phyloP scores from a whole-genome alignment of 2,797 vertebrate genomes.

The Phrynocephalus guinanensis region DNA sequence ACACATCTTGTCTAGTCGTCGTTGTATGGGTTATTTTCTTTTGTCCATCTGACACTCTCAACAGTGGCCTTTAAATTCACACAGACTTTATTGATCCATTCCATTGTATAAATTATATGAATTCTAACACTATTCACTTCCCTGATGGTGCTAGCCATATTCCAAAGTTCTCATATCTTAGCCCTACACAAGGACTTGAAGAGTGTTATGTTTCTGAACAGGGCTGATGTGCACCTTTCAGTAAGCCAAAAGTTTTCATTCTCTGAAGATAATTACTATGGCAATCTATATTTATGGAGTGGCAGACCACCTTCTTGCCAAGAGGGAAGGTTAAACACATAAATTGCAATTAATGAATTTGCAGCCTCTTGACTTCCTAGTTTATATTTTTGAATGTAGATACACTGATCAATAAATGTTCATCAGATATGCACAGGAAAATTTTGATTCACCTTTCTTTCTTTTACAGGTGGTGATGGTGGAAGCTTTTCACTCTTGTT shows the following conservation, averaged over 20 bases:
- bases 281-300: neutral
- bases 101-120: neutral
- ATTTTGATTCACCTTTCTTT: slow-evolving; percentile 31
- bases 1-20: neutral
- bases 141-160: neutral
- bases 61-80: neutral
- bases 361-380: slow-evolving; percentile 26
- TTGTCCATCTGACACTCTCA: neutral
- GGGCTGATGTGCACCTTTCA: slow-evolving; percentile 25
- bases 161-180: neutral
- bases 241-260: slow-evolving; percentile 48
- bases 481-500: neutral
- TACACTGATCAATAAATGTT: slow-evolving; percentile 31
- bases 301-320: slow-evolving; percentile 6
- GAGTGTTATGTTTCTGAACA: neutral
- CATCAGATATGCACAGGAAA: neutral
- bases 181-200: neutral
- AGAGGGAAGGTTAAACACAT: slow-evolving; percentile 29
- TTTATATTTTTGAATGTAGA: neutral
- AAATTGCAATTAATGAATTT: slow-evolving; percentile 42
- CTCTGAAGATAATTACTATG: slow-evolving; percentile 39
- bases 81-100: neutral
- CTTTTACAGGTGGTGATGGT: neutral
- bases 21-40: neutral
- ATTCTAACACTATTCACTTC: neutral